Evolutionary conservation across 2,888 invertebrate genomes (phyloP), one percentile per base, ranked within the genome.

Genomic region (Acrocyrtus sp.): DNA sequence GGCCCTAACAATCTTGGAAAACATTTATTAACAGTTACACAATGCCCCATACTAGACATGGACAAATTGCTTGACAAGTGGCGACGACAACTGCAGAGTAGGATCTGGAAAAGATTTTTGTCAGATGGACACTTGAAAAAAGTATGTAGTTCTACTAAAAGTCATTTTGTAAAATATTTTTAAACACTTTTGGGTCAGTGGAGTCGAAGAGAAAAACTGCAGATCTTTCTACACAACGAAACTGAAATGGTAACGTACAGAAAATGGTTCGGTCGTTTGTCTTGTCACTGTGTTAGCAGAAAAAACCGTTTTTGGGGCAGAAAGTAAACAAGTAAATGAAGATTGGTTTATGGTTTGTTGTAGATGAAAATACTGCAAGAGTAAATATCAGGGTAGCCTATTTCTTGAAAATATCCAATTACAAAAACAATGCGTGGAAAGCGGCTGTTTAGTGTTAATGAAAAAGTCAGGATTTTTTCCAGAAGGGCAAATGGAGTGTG

Each of bases 31-130:
- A n/a, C n/a, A n/a, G n/a, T n/a, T n/a, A n/a, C n/a, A n/a, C n/a
- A n/a, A n/a, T n/a, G 39, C 15, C 8, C 39, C 39, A 10, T 26
- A 26, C 22, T 61, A 50, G 50, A 61, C 48, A 34, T 19, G 61
- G 61, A 61, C 61, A 61, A 61, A 61, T 61, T 61, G 50, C 61
- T 17, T 48, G 50, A 50, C 61, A 61, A 61, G 61, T 61, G 61
- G 61, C 50, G 61, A 61, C 61, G 50, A 61, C 61, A 61, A 61
- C 61, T 61, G 61, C 15, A 27, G n/a, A n/a, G n/a, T n/a, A n/a
- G n/a, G n/a, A n/a, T n/a, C n/a, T n/a, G n/a, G n/a, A n/a, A n/a
- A n/a, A n/a, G n/a, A n/a, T n/a, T n/a, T n/a, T n/a, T n/a, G n/a
- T n/a, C n/a, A n/a, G n/a, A n/a, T n/a, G n/a, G n/a, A n/a, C n/a